Evolutionary conservation across 2,113 vertebrate species (phyloP), one percentile per base, ranked within the genome.

Genomic region (Phalacrocorax brasilianus): DNA sequence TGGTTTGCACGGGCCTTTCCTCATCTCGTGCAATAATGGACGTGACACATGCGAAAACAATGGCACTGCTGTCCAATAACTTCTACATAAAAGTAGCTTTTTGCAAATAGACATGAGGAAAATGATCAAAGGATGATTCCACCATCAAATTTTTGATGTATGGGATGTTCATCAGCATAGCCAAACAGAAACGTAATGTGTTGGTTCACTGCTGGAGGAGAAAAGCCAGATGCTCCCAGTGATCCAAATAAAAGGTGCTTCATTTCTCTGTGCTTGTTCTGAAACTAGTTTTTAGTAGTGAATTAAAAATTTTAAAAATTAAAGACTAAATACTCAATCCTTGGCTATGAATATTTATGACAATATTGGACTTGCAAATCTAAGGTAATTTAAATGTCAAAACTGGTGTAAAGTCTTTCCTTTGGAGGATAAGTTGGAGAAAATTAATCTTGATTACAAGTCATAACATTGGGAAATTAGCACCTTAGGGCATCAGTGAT

Each of bases 311-410:
- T 47, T 5, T 28, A 61, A 58, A 77, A 77, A 71, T 14, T 56
- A 56, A 76, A 56, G 63, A 12, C 53, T 89, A 58, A 74, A 55
- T 87, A 44, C 42, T 89, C 12, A 6, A 23, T 67, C 18, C 26
- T 87, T 63, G 52, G 50, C 75, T 67, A 86, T 97, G 96, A 97
- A 97, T 97, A 97, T 98, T 93, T 97, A 97, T 91, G 65, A 22
- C 2, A 33, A 56, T 52, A 91, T 90, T 83, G 73, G 93, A 97
- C 97, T 97, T 97, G 95, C 95, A 98, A 96, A 97, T 95, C 83
- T 67, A 62, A 49, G 89, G 88, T 89, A 95, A 97, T 96, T 97
- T 94, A 93, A 97, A 96, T 95, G 89, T 92, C 96, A 95, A 85
- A 88, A 79, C 85, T 82, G 72, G 78, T 90, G 72, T 79, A 94